A percentile compares a stretch with the other conserved stretches of the same genome.
Conservation (phyloP, 2,888 invertebrate species). For the Dexiosoma caninum region DNA sequence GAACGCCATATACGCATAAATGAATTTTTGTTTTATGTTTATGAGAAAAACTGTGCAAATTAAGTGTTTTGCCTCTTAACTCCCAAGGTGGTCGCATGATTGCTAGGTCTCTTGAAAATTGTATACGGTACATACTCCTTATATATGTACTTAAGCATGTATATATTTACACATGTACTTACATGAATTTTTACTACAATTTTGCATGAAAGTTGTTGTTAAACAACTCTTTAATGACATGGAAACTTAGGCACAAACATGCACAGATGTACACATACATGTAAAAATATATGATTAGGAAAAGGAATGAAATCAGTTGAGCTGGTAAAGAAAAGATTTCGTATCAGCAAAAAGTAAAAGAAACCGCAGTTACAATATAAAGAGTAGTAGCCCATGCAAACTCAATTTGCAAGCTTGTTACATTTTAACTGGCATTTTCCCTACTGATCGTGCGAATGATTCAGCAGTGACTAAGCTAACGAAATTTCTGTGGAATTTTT, state of each 20-base stretch:
- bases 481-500: too few species aligned
- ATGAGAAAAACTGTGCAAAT: slow-evolving; percentile 53
- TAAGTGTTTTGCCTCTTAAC: slow-evolving; percentile 49
- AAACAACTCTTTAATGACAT: too few species aligned
- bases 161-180: background rate
- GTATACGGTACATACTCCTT: background rate
- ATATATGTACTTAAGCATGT: too few species aligned
- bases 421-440: too few species aligned
- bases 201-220: slow-evolving; percentile 40
- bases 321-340: background rate
- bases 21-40: slow-evolving; percentile 1
- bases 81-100: slow-evolving; percentile 54
- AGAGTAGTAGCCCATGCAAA: too few species aligned
- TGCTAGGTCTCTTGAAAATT: slow-evolving; percentile 22
- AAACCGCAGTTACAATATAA: too few species aligned
- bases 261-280: background rate
- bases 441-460: too few species aligned
- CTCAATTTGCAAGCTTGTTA: too few species aligned
- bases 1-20: background rate
- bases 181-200: background rate
- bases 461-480: too few species aligned
- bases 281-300: background rate
- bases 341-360: too few species aligned
- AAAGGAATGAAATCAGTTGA: background rate
- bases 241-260: slow-evolving; percentile 21